Conservation (phyloP, 2,888 invertebrate species). For the Macropis europaea region DNA sequence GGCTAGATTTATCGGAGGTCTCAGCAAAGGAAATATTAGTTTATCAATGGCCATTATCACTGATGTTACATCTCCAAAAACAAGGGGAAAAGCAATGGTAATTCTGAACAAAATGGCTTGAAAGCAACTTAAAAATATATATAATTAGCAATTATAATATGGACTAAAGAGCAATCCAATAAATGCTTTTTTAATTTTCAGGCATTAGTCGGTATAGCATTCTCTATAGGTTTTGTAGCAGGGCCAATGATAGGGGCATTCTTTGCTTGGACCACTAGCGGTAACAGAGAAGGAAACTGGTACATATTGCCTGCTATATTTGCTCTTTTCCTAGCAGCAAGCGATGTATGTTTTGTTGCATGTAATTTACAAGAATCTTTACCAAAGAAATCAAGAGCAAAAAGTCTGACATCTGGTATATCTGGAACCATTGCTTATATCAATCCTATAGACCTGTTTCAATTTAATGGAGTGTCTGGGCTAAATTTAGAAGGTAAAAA, state of each 20-base stretch:
- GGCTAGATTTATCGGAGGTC: slow-evolving; percentile 95
- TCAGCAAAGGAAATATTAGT: slow-evolving; percentile 98
- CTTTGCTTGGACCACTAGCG: slow-evolving; percentile 85
- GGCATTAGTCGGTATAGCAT: slow-evolving; percentile 98
- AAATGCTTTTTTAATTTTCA: slow-evolving; percentile 79
- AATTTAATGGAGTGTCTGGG: slow-evolving; percentile 81
- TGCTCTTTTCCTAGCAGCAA: slow-evolving; percentile 86
- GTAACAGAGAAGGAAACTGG: slow-evolving; percentile 86
- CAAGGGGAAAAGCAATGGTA: slow-evolving; percentile 97
- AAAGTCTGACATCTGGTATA: slow-evolving; percentile 85
- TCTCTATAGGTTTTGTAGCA: slow-evolving; percentile 97
- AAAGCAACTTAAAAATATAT: neutral
- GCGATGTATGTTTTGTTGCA: slow-evolving; percentile 89
- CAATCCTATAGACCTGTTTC: slow-evolving; percentile 83
- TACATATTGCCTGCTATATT: slow-evolving; percentile 91
- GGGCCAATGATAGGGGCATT: slow-evolving; percentile 97
- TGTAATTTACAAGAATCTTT: slow-evolving; percentile 92
- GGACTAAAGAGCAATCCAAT: no score
- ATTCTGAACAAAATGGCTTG: slow-evolving; percentile 25
- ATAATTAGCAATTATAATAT: neutral
- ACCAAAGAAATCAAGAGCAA: slow-evolving; percentile 86
- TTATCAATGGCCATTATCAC: slow-evolving; percentile 97
- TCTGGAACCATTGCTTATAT: slow-evolving; percentile 85
- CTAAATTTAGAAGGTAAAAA: slow-evolving; percentile 74
- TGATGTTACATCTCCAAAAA: slow-evolving; percentile 91